These are phyloP conservation scores for Goniozus legneri DNA, from an alignment of 1,140 invertebrate species.

Conservation along the genomic window DNA sequence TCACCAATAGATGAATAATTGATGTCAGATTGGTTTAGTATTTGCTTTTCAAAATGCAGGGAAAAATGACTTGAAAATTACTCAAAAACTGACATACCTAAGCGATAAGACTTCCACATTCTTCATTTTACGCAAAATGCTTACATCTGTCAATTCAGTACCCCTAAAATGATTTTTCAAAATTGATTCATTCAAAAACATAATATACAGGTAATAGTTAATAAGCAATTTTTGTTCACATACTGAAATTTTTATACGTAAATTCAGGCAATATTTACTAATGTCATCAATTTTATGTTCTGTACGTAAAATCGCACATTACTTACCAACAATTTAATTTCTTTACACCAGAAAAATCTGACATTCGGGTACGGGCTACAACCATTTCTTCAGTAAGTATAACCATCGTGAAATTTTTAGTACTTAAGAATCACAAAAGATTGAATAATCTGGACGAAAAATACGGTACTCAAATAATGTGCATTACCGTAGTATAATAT, in stretches of 20 bases:
- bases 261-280: background rate
- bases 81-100: constrained; percentile 58
- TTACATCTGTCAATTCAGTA: constrained; percentile 75
- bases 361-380: constrained; percentile 80
- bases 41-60: too few relatives aligned
- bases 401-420: constrained; percentile 62
- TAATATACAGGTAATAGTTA: background rate
- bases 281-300: background rate
- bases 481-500: too few relatives aligned
- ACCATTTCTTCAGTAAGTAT: constrained; percentile 88
- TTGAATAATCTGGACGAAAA: too few relatives aligned
- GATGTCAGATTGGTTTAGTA: too few relatives aligned
- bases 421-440: too few relatives aligned
- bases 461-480: too few relatives aligned
- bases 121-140: constrained; percentile 69
- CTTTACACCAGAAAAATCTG: constrained; percentile 76
- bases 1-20: too few relatives aligned
- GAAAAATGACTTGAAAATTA: constrained; percentile 1
- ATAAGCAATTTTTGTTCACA: background rate
- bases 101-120: constrained; percentile 78
- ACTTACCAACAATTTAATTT: constrained; percentile 89
- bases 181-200: background rate
- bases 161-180: constrained; percentile 63
- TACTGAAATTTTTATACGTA: background rate
- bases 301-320: background rate